A percentile compares a stretch with the other conserved stretches of the same genome.
phyloP scores from a whole-genome alignment of 2,797 vertebrate species.

The Urosaurus nigricauda region DNA sequence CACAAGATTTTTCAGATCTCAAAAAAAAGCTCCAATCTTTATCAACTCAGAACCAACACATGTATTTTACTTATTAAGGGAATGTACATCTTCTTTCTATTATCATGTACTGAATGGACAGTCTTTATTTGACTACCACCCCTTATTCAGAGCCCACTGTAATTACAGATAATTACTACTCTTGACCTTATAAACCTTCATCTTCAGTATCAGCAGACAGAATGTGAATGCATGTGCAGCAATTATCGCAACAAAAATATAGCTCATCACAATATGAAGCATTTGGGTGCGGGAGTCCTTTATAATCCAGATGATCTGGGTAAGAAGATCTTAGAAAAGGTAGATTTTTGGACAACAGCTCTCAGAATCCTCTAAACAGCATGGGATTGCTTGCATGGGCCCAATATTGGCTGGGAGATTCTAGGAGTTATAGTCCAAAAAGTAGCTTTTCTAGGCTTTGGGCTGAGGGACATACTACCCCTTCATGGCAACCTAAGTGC shows the following conservation, averaged over 20 bases:
- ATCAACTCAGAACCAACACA: conserved; percentile 22
- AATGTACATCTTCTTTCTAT: conserved; percentile 42
- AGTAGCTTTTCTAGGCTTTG: background rate
- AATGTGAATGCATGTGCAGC: conserved; percentile 51
- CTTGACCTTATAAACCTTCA: conserved; percentile 47
- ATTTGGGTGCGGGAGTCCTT: conserved; percentile 30
- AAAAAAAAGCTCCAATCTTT: conserved; percentile 9
- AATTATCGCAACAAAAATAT: conserved; percentile 38
- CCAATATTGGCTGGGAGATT: background rate
- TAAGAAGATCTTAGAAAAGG: background rate
- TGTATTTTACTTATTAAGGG: conserved; percentile 49
- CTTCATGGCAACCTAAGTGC: background rate
- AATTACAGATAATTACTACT: conserved; percentile 49
- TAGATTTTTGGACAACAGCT: background rate
- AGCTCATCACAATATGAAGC: conserved; percentile 42
- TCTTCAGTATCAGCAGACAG: conserved; percentile 53
- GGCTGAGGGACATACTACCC: background rate
- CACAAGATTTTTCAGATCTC: background rate
- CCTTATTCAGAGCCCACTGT: conserved; percentile 43
- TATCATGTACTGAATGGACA: conserved; percentile 51
- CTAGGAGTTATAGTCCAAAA: background rate
- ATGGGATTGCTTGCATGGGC: background rate
- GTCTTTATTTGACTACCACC: conserved; percentile 22
- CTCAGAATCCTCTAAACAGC: background rate
- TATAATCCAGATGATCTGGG: conserved; percentile 37